Evolutionary conservation across 2,113 vertebrate species (phyloP), one percentile per base, ranked within the genome.

Genomic region (Hystrix cristata): DNA sequence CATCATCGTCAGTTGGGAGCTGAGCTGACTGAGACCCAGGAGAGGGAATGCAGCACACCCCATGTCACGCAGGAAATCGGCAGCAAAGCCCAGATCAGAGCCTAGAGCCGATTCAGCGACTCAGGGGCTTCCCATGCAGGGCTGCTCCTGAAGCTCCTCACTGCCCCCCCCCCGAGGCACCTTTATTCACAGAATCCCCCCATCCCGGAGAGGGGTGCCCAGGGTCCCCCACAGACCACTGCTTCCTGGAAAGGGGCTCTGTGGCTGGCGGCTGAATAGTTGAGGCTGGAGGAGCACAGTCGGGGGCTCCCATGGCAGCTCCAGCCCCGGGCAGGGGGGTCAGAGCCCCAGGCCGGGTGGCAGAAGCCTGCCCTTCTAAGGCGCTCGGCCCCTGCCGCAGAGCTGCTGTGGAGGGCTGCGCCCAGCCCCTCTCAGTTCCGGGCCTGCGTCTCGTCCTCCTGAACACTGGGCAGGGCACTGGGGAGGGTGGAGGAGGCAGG

Each of bases 381-480:
- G 62, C 43, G 82, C 43, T 48, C 34, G 81, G 57, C 34, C 31
- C 65, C 38, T 38, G 67, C 69, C 23, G 80, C 53, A 85, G 92
- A 92, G 84, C 62, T 71, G 69, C 86, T 65, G 11, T 64, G 85
- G 60, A 53, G 48, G 65, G 46, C 19, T 88, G 65, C 18, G 82
- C 23, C 29, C 48, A 48, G 27, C 59, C 4, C 78, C 79, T 43
- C 55, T 97, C 90, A 97, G 60, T 96, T 65, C 53, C 81, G 55
- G 67, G 84, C 21, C 76, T 88, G 92, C 57, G 85, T 87, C 92
- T 90, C 95, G 95, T 97, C 97, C 38, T 97, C 91, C 81, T 91
- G 96, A 90, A 81, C 62, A 13, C 55, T 85, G 72, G 84, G n/a
- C 3, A 21, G 55, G 67, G 38, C 72, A 62, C 65, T 95, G 59